These are phyloP conservation scores for Shinisaurus crocodilurus DNA, from an alignment of 2,113 vertebrate genomes.

Conservation along the genomic window DNA sequence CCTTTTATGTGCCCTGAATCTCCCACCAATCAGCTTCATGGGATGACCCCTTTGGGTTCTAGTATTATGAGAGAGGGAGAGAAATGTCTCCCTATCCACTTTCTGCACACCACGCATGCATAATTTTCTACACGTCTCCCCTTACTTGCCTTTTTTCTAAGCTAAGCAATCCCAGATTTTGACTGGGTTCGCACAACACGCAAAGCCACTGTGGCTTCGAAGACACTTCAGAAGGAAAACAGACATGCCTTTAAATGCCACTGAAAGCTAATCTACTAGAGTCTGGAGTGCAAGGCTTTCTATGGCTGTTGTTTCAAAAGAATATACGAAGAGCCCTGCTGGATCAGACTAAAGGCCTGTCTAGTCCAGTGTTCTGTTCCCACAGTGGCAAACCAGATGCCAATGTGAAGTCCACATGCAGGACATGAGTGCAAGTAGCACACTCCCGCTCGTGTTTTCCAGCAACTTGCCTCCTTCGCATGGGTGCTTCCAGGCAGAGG, in stretches of 20 bases:
- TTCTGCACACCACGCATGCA: no score
- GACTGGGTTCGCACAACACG: neutral
- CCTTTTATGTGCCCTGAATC: no score
- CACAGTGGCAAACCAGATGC: neutral
- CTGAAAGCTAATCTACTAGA: neutral
- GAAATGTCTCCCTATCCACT: no score
- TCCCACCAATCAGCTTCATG: no score
- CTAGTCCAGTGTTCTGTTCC: neutral
- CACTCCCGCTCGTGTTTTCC: neutral
- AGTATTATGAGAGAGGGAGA: no score
- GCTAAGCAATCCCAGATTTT: no score
- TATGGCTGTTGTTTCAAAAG: neutral
- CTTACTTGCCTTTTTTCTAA: no score
- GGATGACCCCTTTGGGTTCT: no score
- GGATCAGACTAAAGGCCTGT: neutral
- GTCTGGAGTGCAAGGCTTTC: neutral
- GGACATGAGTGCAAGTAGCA: neutral
- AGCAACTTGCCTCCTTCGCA: neutral
- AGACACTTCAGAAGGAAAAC: slow-evolving; percentile 32
- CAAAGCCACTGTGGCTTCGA: no score
- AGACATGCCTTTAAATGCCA: slow-evolving; percentile 22
- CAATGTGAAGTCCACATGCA: neutral
- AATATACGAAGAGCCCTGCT: neutral
- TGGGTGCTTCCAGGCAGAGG: no score
- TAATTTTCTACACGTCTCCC: no score